Percentiles rank a stretch among this genome's conserved stretches.
Evolutionary conservation across 2,113 vertebrate genomes (phyloP).

Genomic region (Rhodinocichla rosea): DNA sequence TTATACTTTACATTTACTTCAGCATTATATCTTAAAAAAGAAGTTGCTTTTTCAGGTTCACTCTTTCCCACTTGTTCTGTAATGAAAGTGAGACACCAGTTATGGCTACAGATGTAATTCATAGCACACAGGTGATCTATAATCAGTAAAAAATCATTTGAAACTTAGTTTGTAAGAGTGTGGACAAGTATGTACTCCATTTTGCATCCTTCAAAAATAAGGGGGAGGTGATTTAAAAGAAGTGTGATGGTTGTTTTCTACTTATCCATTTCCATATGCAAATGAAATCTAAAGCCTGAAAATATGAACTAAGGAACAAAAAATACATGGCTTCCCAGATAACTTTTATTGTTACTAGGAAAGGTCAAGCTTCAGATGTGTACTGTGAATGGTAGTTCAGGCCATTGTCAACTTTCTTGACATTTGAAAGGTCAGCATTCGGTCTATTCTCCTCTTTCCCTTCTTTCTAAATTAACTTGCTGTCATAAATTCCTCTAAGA

Average conservation of each 20-base stretch:
- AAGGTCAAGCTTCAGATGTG: neutral
- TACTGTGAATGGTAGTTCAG: neutral
- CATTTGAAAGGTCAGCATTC: neutral
- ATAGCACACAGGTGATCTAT: fast-evolving
- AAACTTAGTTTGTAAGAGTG: neutral
- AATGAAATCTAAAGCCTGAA: neutral
- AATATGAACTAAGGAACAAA: neutral
- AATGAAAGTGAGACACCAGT: neutral
- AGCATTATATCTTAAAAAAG: neutral
- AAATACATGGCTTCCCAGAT: neutral
- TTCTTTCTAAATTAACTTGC: neutral
- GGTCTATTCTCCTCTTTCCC: neutral
- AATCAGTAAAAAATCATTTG: neutral
- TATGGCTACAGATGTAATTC: neutral
- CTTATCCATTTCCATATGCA: neutral
- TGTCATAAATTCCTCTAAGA: neutral
- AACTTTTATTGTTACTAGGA: neutral
- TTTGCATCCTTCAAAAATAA: neutral
- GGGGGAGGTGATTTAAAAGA: neutral
- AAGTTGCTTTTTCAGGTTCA: neutral
- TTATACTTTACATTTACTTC: neutral
- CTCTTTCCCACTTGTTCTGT: neutral
- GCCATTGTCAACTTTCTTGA: neutral
- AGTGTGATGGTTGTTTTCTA: neutral
- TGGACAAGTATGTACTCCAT: neutral